These are phyloP conservation scores for Osmerus mordax DNA, from an alignment of 2,113 vertebrate genomes.

Conservation along the genomic window DNA sequence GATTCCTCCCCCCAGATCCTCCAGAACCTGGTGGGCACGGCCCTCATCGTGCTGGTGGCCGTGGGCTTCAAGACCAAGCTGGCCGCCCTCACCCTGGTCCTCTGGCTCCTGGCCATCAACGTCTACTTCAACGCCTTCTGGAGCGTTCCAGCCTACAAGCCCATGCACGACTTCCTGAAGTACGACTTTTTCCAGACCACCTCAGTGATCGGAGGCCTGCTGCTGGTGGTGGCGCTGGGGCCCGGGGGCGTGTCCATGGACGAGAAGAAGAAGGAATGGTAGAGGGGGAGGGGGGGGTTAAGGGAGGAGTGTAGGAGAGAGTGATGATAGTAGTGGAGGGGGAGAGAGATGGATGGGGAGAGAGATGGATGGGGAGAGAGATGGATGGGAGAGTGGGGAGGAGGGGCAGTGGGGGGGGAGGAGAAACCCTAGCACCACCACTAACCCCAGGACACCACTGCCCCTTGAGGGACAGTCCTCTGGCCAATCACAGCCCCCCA, in stretches of 20 bases:
- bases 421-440: constrained; percentile 35
- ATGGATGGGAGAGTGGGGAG: not conserved
- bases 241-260: constrained; percentile 98
- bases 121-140: constrained; percentile 99
- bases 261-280: constrained; percentile 99
- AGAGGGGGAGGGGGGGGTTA: constrained; percentile 12
- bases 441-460: constrained; percentile 61
- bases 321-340: not conserved
- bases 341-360: not conserved
- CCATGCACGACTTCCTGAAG: constrained; percentile 98
- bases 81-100: constrained; percentile 90
- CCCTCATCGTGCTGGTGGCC: constrained; percentile 92
- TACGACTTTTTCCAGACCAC: constrained; percentile 99
- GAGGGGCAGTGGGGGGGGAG: not conserved
- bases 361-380: not conserved
- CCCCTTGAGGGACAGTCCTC: constrained; percentile 32
- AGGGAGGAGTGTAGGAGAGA: not conserved
- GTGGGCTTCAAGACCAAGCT: constrained; percentile 97
- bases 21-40: constrained; percentile 96
- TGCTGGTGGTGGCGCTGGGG: constrained; percentile 94
- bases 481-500: constrained; percentile 21
- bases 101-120: constrained; percentile 95
- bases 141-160: constrained; percentile 91
- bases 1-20: constrained; percentile 75
- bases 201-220: constrained; percentile 93